Percentiles rank a stretch among this genome's conserved stretches.
phyloP scores from a whole-genome alignment of 2,888 invertebrate species.

The Drosophila neutralis region DNA sequence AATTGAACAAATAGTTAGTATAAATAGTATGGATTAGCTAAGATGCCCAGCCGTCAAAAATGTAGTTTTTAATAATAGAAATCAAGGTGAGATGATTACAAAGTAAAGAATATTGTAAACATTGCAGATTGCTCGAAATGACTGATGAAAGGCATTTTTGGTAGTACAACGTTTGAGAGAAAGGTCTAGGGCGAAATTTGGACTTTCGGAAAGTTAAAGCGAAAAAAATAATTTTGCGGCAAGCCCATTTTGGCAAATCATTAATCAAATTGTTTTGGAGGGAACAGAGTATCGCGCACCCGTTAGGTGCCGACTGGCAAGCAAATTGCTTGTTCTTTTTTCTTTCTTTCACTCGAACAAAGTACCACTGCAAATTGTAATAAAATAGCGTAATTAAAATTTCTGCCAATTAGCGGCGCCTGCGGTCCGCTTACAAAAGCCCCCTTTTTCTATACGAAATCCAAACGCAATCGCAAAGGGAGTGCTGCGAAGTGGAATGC shows the following conservation, averaged over 20 bases:
- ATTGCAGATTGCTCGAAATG: background rate
- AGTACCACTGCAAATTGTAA: conserved; percentile 39
- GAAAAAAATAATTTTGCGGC: background rate
- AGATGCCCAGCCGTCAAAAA: background rate
- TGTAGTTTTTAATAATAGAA: background rate
- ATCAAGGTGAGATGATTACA: background rate
- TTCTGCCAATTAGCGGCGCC: conserved; percentile 59
- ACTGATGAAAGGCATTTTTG: background rate
- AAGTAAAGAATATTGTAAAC: background rate
- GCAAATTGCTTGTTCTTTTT: conserved; percentile 2
- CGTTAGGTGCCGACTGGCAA: background rate
- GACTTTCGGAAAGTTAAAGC: conserved; percentile 1
- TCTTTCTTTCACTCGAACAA: conserved; percentile 47
- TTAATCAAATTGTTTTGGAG: background rate
- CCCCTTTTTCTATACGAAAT: background rate
- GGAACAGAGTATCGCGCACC: background rate
- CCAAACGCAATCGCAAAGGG: background rate
- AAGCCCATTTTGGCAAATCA: background rate
- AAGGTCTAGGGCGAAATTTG: background rate
- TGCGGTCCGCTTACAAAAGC: conserved; percentile 20
- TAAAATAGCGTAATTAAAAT: conserved; percentile 53
- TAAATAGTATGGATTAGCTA: background rate
- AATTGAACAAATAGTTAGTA: background rate
- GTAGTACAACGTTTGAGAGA: background rate
- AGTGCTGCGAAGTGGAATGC: conserved; percentile 1